Conservation (phyloP, 2,888 invertebrate genomes). For the Tetranychus truncatus region DNA sequence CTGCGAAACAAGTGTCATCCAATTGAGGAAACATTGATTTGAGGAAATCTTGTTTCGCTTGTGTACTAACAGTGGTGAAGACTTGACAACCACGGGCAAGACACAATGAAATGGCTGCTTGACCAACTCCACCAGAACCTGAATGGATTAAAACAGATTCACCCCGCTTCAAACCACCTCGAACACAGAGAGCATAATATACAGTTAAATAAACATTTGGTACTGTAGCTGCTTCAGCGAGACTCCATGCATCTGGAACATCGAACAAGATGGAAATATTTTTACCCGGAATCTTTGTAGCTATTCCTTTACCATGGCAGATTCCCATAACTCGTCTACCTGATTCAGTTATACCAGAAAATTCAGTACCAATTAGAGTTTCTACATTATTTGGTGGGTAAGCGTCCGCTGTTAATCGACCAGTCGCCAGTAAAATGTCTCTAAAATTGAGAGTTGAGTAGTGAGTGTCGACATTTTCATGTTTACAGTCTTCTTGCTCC, state of each 20-base stretch:
- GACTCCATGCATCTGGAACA: slow-evolving; percentile 33
- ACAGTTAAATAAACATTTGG: slow-evolving; percentile 37
- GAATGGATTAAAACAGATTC: slow-evolving; percentile 35
- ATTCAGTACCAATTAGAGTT: slow-evolving; percentile 26
- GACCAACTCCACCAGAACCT: slow-evolving; percentile 37
- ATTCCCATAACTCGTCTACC: slow-evolving; percentile 33
- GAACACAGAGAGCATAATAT: slow-evolving; percentile 38
- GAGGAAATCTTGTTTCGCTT: slow-evolving; percentile 31
- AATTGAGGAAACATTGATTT: slow-evolving; percentile 35
- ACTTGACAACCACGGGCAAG: slow-evolving; percentile 35
- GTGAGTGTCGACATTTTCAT: slow-evolving; percentile 34
- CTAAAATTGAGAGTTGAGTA: slow-evolving; percentile 37
- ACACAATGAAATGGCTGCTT: slow-evolving; percentile 39
- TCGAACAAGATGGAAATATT: slow-evolving; percentile 44
- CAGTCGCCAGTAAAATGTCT: slow-evolving; percentile 50
- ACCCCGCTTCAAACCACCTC: slow-evolving; percentile 34
- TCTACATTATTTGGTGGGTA: slow-evolving; percentile 51
- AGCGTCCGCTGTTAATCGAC: slow-evolving; percentile 87
- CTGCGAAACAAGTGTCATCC: slow-evolving; percentile 34
- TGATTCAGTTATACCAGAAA: slow-evolving; percentile 30
- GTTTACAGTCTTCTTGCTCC: background rate
- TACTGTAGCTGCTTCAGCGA: slow-evolving; percentile 35
- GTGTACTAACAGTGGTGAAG: slow-evolving; percentile 36
- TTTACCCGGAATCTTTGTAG: slow-evolving; percentile 33
- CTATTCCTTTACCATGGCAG: slow-evolving; percentile 34